Percentiles rank a stretch among this genome's conserved stretches.
Conservation (phyloP, 1,140 invertebrate species). For the Musca domestica region DNA sequence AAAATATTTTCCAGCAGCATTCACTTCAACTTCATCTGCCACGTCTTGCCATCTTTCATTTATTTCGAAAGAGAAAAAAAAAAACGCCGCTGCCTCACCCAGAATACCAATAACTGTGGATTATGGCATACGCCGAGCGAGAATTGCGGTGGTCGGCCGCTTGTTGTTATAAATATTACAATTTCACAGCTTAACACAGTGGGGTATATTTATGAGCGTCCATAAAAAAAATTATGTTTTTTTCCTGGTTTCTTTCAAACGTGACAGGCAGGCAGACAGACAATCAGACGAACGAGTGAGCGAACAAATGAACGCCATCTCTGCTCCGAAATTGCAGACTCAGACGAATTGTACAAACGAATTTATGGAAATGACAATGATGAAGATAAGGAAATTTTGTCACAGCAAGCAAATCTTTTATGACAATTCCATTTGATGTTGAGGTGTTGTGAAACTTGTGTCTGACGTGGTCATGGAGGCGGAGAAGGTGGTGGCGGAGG, state of each 20-base stretch:
- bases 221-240: background rate
- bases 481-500: background rate
- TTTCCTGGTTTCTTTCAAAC: background rate
- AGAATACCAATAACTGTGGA: background rate
- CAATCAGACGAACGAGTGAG: background rate
- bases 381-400: slow-evolving; percentile 5
- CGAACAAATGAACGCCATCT: background rate
- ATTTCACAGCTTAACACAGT: slow-evolving; percentile 17
- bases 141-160: background rate
- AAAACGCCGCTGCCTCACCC: too few relatives aligned
- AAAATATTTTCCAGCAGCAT: too few relatives aligned
- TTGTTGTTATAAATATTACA: slow-evolving; percentile 8
- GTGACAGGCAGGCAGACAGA: too few relatives aligned
- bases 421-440: slow-evolving; percentile 7
- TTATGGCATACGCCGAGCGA: background rate
- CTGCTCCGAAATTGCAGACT: background rate
- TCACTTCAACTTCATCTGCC: too few relatives aligned
- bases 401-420: slow-evolving; percentile 16
- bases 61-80: too few relatives aligned
- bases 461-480: background rate
- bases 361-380: background rate
- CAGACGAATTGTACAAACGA: background rate
- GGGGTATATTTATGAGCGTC: slow-evolving; percentile 5
- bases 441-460: background rate
- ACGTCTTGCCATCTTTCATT: background rate